Conservation (phyloP, 2,113 vertebrate species). For the Oreotrochilus melanogaster region DNA sequence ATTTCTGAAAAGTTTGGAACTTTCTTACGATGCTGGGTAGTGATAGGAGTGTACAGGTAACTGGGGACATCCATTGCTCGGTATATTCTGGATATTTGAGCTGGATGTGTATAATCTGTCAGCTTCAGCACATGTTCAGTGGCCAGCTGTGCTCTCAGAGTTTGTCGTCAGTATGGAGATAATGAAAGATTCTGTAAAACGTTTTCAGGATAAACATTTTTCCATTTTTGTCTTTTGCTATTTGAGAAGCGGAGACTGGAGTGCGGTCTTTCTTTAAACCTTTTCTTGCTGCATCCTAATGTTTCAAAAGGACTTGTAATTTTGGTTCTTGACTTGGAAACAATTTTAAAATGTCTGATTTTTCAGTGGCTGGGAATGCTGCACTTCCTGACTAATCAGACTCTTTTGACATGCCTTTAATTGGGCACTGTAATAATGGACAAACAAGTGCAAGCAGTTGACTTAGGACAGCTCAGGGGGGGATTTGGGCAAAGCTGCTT, state of each 20-base stretch:
- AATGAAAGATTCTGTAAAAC: constrained; percentile 24
- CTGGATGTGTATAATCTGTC: background rate
- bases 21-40: background rate
- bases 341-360: background rate
- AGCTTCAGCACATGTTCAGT: background rate
- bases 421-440: constrained; percentile 2
- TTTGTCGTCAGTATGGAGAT: background rate
- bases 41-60: background rate
- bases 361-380: background rate
- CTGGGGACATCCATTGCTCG: background rate
- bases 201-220: constrained; percentile 56
- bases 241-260: constrained; percentile 30
- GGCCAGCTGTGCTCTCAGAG: constrained; percentile 39
- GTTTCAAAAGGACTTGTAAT: constrained; percentile 47
- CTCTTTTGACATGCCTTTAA: constrained; percentile 42
- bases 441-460: background rate
- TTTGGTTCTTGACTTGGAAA: constrained; percentile 41
- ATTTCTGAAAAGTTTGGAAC: background rate
- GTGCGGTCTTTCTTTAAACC: background rate
- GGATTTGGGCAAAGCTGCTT: background rate
- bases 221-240: constrained; percentile 22
- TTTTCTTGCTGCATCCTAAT: constrained; percentile 10
- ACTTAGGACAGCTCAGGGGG: background rate
- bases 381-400: constrained; percentile 41
- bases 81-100: background rate